Evolutionary conservation across 1,140 invertebrate genomes (phyloP), one percentile per base, ranked within the genome.

Genomic region (Drosophila pseudoananassae): DNA sequence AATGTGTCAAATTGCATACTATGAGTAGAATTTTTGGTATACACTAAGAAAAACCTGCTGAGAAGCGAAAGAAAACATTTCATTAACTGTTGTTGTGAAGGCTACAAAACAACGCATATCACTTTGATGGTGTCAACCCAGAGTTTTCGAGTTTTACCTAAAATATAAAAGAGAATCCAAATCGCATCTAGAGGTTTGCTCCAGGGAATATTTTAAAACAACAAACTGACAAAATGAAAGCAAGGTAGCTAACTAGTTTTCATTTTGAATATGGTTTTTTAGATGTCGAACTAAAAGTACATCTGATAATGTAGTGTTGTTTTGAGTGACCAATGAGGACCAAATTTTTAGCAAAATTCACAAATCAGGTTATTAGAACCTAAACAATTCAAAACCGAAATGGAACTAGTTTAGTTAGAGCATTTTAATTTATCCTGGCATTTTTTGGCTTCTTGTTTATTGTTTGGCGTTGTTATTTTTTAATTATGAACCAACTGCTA

Each of bases 41-140:
- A 59, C 23, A 43, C 29, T 46, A 58, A 29, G 23, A 53, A 46
- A 46, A 53, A 12, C n/a, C 65, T 46, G 64, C 33, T 12, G 33
- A 36, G 33, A 36, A 10, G 38, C 31, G 51, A 57, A 59, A 17
- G 38, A 64, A 72, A 73, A 76, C 82, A 87, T 87, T 85, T 87
- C 78, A 87, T 54, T 40, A 82, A 78, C 75, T 78, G 65, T 88
- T 87, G 82, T 87, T 87, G 83, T 87, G 78, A 85, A 75, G 68
- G 51, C 43, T 73, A 72, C 10, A 61, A 49, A 60, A 78, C 81
- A 70, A 88, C 78, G 76, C 83, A 88, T 88, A 88, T 88, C 83
- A 88, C 83, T 88, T 83, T 83, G 59, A 88, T 64, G 68, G 66
- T 84, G 68, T 78, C 63, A 47, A 68, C 50, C 58, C 29, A 55